Conservation (phyloP, 1,140 invertebrate species). For the Conus betulinus region DNA sequence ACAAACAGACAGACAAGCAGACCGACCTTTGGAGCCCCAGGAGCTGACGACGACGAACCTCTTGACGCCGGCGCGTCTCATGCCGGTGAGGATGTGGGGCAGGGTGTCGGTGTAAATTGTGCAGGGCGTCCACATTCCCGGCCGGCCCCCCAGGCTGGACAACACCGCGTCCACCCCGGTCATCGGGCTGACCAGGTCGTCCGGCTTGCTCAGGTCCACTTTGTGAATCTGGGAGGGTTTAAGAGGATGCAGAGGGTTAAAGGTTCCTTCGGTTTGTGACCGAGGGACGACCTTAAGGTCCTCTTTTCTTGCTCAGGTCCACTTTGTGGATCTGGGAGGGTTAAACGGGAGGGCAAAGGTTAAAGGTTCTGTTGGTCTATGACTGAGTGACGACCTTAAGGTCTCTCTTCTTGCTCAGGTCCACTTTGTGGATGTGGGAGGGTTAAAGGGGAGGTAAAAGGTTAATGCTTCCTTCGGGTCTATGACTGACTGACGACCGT, state of each 20-base stretch:
- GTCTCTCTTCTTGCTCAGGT: background rate
- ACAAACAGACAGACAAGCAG: too few relatives aligned
- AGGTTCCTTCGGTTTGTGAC: too few relatives aligned
- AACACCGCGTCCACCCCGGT: constrained; percentile 51
- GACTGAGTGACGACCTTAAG: too few relatives aligned
- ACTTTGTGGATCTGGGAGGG: constrained; percentile 1
- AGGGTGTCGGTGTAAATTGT: constrained; percentile 52
- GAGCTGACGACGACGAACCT: constrained; percentile 51
- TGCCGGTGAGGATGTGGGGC: constrained; percentile 42
- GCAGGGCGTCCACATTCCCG: constrained; percentile 45
- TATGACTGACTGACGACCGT: too few relatives aligned
- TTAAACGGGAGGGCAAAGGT: background rate
- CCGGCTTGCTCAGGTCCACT: constrained; percentile 45
- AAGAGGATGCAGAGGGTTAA: background rate
- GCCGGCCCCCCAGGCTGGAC: constrained; percentile 51
- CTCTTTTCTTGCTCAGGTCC: background rate
- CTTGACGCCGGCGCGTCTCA: constrained; percentile 48
- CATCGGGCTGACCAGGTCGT: constrained; percentile 42
- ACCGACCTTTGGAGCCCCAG: constrained; percentile 60
- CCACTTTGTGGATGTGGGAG: background rate
- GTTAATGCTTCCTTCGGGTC: background rate
- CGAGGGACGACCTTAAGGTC: too few relatives aligned
- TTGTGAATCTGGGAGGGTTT: constrained; percentile 44
- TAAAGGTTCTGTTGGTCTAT: background rate
- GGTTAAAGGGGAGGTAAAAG: background rate